These are phyloP conservation scores for Amphiduros pacificus DNA, from an alignment of 2,888 invertebrate genomes.

Conservation along the genomic window DNA sequence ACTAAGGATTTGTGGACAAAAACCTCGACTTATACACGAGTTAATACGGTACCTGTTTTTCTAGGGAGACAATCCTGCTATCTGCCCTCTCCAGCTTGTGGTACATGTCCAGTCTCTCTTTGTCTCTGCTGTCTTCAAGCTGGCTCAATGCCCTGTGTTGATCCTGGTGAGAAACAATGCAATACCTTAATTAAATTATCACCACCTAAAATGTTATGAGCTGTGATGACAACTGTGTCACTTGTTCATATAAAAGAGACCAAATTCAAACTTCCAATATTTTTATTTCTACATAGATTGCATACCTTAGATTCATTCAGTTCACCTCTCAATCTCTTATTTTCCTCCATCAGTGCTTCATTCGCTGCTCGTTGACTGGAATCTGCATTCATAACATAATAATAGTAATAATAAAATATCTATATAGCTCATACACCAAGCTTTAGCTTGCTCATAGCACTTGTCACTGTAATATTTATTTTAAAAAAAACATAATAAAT, in stretches of 20 bases:
- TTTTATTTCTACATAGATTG: not conserved
- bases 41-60: constrained; percentile 58
- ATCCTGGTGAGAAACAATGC: constrained; percentile 5
- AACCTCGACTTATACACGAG: too few relatives aligned
- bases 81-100: constrained; percentile 52
- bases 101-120: constrained; percentile 52
- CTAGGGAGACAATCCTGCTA: constrained; percentile 51
- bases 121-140: constrained; percentile 21
- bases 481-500: too few relatives aligned
- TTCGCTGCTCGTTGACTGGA: constrained; percentile 1
- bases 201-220: not conserved
- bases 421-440: too few relatives aligned
- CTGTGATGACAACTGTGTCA: too few relatives aligned
- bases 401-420: too few relatives aligned
- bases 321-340: constrained; percentile 45
- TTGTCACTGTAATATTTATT: too few relatives aligned
- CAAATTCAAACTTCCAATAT: not conserved
- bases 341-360: constrained; percentile 45
- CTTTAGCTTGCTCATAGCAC: too few relatives aligned
- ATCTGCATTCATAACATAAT: too few relatives aligned
- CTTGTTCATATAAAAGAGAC: not conserved
- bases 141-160: not conserved
- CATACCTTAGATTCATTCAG: constrained; percentile 36
- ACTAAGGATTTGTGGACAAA: too few relatives aligned
- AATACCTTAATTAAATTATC: not conserved